A percentile compares a stretch with the other conserved stretches of the same genome.
Conservation (phyloP, 2,113 vertebrate species). For the Panthera uncia region DNA sequence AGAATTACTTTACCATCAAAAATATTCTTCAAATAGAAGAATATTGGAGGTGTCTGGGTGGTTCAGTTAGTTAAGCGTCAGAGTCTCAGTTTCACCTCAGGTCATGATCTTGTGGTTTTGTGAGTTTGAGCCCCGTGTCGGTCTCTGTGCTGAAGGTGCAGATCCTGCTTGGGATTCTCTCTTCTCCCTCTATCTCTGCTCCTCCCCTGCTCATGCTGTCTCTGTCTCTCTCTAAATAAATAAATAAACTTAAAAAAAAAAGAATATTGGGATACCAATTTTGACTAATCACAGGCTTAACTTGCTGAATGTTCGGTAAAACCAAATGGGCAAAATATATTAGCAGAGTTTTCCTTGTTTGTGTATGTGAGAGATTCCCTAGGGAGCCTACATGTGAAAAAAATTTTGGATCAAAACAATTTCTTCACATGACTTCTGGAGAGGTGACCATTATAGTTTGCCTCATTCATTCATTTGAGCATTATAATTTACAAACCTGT, state of each 20-base stretch:
- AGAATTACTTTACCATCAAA: not conserved
- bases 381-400: not conserved
- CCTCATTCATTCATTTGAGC: slow-evolving; percentile 90
- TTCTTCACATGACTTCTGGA: slow-evolving; percentile 81
- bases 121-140: no score
- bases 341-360: not conserved
- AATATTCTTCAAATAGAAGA: not conserved
- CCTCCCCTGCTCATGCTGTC: no score
- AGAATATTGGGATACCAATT: not conserved
- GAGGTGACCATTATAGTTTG: slow-evolving; percentile 88
- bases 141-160: no score
- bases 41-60: not conserved
- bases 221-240: no score
- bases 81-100: no score
- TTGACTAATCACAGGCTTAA: not conserved
- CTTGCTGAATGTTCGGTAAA: not conserved
- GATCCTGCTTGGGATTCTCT: no score
- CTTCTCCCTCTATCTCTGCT: no score
- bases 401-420: not conserved
- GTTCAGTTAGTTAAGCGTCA: no score
- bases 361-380: not conserved
- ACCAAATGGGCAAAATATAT: not conserved
- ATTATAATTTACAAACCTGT: slow-evolving; percentile 90
- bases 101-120: no score
- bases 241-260: no score